Evolutionary conservation across 2,113 vertebrate genomes (phyloP).

Genomic region (Aix galericulata): DNA sequence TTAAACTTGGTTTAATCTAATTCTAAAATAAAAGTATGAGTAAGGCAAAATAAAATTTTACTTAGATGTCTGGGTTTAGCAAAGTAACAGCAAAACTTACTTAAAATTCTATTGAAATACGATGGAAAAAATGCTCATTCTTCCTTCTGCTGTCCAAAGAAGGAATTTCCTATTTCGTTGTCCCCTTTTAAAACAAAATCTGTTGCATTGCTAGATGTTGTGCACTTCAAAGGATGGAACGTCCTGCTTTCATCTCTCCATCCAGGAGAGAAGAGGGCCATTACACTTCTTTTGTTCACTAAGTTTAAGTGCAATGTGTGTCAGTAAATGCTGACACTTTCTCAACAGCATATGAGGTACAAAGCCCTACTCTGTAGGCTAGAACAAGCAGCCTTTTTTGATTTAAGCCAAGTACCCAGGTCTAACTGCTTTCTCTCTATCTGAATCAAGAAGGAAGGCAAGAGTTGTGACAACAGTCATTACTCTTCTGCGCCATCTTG

Average conservation of each 20-base stretch:
- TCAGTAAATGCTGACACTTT: background rate
- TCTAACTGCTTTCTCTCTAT: background rate
- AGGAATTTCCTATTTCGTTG: background rate
- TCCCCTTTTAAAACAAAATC: background rate
- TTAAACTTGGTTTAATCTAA: background rate
- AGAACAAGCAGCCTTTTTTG: background rate
- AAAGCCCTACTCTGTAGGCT: background rate
- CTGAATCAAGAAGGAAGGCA: background rate
- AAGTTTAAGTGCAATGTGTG: background rate
- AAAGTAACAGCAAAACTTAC: background rate
- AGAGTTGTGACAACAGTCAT: background rate
- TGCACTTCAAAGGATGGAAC: background rate
- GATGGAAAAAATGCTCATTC: background rate
- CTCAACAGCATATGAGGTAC: background rate
- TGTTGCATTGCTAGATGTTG: background rate
- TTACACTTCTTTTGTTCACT: background rate
- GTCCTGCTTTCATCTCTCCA: background rate
- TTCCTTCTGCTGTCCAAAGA: background rate
- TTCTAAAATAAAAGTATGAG: background rate
- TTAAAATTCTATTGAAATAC: background rate
- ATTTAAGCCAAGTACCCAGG: background rate
- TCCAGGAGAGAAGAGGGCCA: background rate
- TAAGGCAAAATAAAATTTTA: background rate
- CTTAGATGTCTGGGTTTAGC: background rate
- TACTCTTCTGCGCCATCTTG: rapidly evolving